Evolutionary conservation across 2,888 invertebrate species (phyloP).

Genomic region (Kryphioiulus occultus): DNA sequence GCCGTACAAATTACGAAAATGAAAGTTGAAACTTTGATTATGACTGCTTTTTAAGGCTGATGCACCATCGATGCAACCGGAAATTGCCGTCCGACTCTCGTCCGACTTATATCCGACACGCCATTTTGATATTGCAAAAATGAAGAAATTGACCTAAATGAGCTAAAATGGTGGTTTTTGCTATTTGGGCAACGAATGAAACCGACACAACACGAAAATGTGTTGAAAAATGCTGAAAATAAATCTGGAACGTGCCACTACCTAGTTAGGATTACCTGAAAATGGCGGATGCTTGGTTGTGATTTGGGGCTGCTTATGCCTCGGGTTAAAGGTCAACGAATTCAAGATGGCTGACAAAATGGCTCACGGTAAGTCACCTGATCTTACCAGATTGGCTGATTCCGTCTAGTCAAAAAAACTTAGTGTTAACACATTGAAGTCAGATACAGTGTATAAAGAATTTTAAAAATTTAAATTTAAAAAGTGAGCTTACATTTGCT

Average conservation of each 20-base stretch:
- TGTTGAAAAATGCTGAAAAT: not conserved
- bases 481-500: not conserved
- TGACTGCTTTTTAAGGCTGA: too few relatives aligned
- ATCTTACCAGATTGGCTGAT: not conserved
- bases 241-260: not conserved
- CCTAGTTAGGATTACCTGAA: not conserved
- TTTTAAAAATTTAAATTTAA: not conserved
- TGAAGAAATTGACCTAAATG: too few relatives aligned
- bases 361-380: not conserved
- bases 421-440: too few relatives aligned
- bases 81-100: too few relatives aligned
- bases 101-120: not conserved
- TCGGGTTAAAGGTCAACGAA: not conserved
- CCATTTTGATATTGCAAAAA: not conserved
- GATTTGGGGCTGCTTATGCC: not conserved
- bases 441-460: too few relatives aligned
- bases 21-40: too few relatives aligned
- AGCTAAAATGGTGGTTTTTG: too few relatives aligned
- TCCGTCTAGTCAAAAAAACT: not conserved
- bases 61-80: too few relatives aligned
- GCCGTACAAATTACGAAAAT: too few relatives aligned
- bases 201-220: too few relatives aligned
- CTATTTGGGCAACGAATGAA: too few relatives aligned
- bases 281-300: not conserved
- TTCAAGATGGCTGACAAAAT: not conserved